Conservation (phyloP, 23 tunicate genomes). For the Trididemnum clinides region DNA sequence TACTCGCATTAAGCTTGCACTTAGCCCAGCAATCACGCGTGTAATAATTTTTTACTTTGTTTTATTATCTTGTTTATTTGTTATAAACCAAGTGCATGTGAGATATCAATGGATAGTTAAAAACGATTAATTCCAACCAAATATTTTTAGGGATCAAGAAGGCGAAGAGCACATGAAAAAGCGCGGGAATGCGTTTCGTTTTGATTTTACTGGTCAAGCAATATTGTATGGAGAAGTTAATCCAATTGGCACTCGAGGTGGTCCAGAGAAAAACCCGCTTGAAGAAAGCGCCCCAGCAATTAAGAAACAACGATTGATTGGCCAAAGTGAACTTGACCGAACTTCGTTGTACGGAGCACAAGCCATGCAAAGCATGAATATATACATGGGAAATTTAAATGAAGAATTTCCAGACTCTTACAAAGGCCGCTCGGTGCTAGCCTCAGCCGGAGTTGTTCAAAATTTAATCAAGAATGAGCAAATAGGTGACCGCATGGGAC, state of each 20-base stretch:
- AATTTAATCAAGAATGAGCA: constrained; percentile 2
- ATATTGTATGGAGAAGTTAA: constrained; percentile 79
- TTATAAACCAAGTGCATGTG: too few relatives aligned
- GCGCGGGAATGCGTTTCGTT: constrained; percentile 71
- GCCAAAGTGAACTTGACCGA: constrained; percentile 49
- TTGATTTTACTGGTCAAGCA: constrained; percentile 98
- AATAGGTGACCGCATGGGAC: constrained; percentile 4
- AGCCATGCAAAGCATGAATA: constrained; percentile 79
- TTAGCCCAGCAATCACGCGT: too few relatives aligned
- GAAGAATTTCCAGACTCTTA: constrained; percentile 36
- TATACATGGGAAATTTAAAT: constrained; percentile 67
- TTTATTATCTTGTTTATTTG: too few relatives aligned
- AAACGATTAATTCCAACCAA: background rate
- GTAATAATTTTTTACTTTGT: too few relatives aligned
- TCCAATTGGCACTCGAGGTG: constrained; percentile 81
- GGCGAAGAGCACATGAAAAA: constrained; percentile 93
- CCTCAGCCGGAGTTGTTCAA: constrained; percentile 24
- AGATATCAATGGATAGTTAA: too few relatives aligned
- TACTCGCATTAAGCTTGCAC: too few relatives aligned
- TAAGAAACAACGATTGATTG: background rate
- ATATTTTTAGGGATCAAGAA: constrained; percentile 79
- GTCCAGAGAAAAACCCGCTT: constrained; percentile 47
- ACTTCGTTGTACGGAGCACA: constrained; percentile 71
- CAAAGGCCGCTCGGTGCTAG: background rate
- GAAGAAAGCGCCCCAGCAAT: constrained; percentile 24